Evolutionary conservation across 2,888 invertebrate species (phyloP), one percentile per base, ranked within the genome.

Genomic region (Pegoplata infirma): DNA sequence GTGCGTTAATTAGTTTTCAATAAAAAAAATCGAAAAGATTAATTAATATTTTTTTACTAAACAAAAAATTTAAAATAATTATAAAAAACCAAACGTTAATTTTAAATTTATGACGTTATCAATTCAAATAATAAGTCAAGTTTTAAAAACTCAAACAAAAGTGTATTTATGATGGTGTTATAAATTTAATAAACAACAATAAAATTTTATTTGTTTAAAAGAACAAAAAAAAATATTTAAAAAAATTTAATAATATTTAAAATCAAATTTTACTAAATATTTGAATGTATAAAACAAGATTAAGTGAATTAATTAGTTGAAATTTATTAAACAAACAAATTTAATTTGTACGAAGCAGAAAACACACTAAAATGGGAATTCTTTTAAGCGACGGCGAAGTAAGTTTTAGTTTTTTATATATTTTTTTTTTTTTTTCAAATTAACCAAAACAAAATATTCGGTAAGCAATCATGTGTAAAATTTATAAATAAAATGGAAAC

Each of bases 341-440:
- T 3, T 49, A 59, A 25, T 23, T 14, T 16, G 44, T 7, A 19
- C 6, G 3, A 47, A 46, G 25, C 17, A 58, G 14, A 7, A 46
- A 47, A 51, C 49, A 19, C 25, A n/a, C n/a, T 25, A 85, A 82
- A 75, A 87, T 87, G 86, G 86, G 86, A 81, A 85, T 87, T 84
- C 82, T 87, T 76, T 81, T 87, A 73, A 87, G 86, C 81, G 86
- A 87, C 82, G 87, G 87, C 67, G 86, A 87, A 84, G 86, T 87
- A 87, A 87, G 86, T 49, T 16, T 16, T n/a, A 21, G 23, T 3
- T 23, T 23, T 58, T 32, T 40, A 28, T 7, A 5, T 28, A 4
- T 28, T 10, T 32, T 10, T 32, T 10, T n/a, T n/a, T n/a, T n/a
- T n/a, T n/a, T n/a, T n/a, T n/a, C n/a, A n/a, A n/a, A n/a, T n/a